These are phyloP conservation scores for Nansenia antarctica DNA, from an alignment of 2,113 vertebrate genomes.

Conservation along the genomic window DNA sequence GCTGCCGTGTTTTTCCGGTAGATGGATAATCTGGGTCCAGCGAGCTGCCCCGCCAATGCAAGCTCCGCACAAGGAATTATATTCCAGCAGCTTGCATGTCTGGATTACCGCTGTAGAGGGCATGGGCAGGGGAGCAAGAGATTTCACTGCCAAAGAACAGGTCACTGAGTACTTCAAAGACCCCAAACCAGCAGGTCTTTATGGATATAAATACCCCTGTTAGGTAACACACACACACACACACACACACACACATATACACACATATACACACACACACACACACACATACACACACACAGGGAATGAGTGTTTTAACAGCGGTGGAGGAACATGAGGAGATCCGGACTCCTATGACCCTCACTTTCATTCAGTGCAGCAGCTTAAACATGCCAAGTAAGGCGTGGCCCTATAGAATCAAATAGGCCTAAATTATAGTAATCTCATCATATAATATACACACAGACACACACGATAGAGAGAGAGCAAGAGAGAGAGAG, in stretches of 20 bases:
- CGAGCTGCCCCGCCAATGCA: slow-evolving; percentile 48
- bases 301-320: too few relatives aligned
- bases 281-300: too few relatives aligned
- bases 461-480: too few relatives aligned
- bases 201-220: slow-evolving; percentile 31
- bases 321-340: too few relatives aligned
- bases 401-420: neutral
- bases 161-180: slow-evolving; percentile 25
- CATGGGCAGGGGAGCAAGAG: slow-evolving; percentile 51
- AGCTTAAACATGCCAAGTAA: neutral
- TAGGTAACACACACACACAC: slow-evolving; percentile 28
- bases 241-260: too few relatives aligned
- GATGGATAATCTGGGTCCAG: slow-evolving; percentile 37
- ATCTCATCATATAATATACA: neutral
- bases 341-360: neutral
- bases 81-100: slow-evolving; percentile 55
- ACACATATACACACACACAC: too few relatives aligned
- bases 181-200: slow-evolving; percentile 36
- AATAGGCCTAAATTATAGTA: neutral
- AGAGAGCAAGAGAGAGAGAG: too few relatives aligned
- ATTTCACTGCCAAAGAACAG: slow-evolving; percentile 43
- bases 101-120: slow-evolving; percentile 62
- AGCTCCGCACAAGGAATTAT: slow-evolving; percentile 49
- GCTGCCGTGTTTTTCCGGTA: slow-evolving; percentile 38
- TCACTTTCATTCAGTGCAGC: neutral